Conservation (phyloP, 2,888 invertebrate species). For the Noctua pronuba region DNA sequence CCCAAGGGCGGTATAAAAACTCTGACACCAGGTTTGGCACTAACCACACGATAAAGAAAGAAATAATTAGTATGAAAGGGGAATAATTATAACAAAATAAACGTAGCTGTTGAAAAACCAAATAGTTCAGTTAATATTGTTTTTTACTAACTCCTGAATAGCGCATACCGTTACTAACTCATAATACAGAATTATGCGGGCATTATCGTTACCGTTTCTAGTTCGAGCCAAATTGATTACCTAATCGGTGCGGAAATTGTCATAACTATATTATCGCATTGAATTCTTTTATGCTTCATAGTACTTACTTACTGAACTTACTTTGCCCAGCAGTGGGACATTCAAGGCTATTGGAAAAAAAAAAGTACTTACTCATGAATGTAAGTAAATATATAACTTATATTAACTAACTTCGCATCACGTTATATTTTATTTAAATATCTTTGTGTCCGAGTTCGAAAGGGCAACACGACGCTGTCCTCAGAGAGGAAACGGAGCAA, state of each 20-base stretch:
- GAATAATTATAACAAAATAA: too few relatives aligned
- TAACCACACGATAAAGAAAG: too few relatives aligned
- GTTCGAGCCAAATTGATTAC: slow-evolving; percentile 22
- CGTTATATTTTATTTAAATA: too few relatives aligned
- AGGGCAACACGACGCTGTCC: neutral
- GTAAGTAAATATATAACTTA: too few relatives aligned
- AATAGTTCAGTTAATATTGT: neutral
- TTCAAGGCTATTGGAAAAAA: too few relatives aligned
- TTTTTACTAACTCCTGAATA: slow-evolving; percentile 9
- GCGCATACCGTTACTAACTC: neutral
- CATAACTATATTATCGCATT: neutral
- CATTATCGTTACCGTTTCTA: slow-evolving; percentile 36
- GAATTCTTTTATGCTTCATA: neutral
- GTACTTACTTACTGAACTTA: too few relatives aligned
- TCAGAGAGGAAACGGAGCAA: neutral
- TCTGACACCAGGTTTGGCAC: too few relatives aligned
- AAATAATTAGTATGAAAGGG: too few relatives aligned
- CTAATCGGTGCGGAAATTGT: slow-evolving; percentile 10
- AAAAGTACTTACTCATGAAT: neutral
- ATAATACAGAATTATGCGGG: slow-evolving; percentile 38
- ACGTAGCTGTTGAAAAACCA: neutral
- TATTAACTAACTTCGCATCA: too few relatives aligned
- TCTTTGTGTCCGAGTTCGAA: neutral
- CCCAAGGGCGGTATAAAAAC: too few relatives aligned
- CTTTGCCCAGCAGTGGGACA: too few relatives aligned